These are phyloP conservation scores for Umimayanthus kanabou DNA, from an alignment of 92 coral and sea anemone species.

Conservation along the genomic window DNA sequence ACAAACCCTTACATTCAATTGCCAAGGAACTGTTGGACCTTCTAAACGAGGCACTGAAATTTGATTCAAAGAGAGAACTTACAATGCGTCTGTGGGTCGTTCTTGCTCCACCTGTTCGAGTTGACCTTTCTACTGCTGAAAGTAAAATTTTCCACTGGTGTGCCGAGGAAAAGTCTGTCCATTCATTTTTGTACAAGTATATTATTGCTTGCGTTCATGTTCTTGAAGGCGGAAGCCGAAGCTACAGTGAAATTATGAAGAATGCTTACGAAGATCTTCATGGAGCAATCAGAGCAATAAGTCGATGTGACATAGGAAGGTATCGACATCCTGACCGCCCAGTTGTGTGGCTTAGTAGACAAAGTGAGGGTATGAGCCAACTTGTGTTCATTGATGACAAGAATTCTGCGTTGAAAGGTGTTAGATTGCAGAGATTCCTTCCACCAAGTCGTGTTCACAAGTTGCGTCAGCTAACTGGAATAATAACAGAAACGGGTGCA, in stretches of 20 bases:
- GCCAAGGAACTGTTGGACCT: conserved; percentile 41
- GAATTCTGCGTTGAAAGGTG: too few species aligned
- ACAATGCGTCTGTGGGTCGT: conserved; percentile 76
- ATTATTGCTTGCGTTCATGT: conserved; percentile 59
- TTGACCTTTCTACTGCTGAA: conserved; percentile 52
- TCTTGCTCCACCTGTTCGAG: conserved; percentile 61
- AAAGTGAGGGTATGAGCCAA: too few species aligned
- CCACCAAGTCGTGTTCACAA: too few species aligned
- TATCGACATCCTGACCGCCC: conserved; percentile 70
- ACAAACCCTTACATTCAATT: conserved; percentile 14
- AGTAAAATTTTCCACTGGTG: conserved; percentile 58
- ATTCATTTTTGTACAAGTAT: conserved; percentile 55
- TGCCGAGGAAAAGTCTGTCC: conserved; percentile 52
- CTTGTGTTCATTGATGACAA: too few species aligned
- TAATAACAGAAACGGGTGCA: conserved; percentile 58
- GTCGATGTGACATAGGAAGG: conserved; percentile 57
- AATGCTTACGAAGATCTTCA: conserved; percentile 51
- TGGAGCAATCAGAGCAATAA: conserved; percentile 37
- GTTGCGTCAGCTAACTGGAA: conserved; percentile 57
- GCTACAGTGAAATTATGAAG: conserved; percentile 36
- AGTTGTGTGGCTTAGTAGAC: conserved; percentile 68
- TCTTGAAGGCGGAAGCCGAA: conserved; percentile 50
- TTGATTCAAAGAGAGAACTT: conserved; percentile 34
- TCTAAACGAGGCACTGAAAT: conserved; percentile 52
- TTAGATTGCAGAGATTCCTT: too few species aligned